These are phyloP conservation scores for Cheilosia soror DNA, from an alignment of 2,888 invertebrate genomes.

Conservation along the genomic window DNA sequence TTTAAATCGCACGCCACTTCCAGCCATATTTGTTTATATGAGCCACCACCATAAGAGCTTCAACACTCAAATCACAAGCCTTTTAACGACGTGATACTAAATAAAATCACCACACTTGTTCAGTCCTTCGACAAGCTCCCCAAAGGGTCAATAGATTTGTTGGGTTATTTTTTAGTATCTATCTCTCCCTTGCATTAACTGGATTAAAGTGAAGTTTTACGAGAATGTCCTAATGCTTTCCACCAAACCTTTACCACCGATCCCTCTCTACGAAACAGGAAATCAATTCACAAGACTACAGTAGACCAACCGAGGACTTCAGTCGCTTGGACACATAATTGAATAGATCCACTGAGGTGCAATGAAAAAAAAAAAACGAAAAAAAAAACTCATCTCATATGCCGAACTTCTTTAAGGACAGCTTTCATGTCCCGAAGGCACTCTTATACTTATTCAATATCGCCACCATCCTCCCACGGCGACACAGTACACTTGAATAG, in stretches of 20 bases:
- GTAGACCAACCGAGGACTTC: constrained; percentile 12
- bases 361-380: constrained; percentile 1
- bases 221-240: constrained; percentile 17
- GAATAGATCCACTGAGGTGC: constrained; percentile 8
- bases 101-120: constrained; percentile 54
- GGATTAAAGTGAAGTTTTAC: constrained; percentile 56
- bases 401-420: constrained; percentile 32
- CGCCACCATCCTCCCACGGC: background rate
- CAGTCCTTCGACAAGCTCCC: constrained; percentile 21
- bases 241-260: constrained; percentile 4
- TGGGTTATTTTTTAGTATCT: constrained; percentile 35
- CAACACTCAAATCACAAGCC: constrained; percentile 48
- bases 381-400: constrained; percentile 30
- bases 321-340: constrained; percentile 47
- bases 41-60: background rate
- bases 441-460: constrained; percentile 39
- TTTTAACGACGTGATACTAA: constrained; percentile 56
- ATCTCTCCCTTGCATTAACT: constrained; percentile 17
- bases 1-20: constrained; percentile 50
- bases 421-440: constrained; percentile 38
- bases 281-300: constrained; percentile 25
- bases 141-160: constrained; percentile 56
- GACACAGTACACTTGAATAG: background rate
- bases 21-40: constrained; percentile 36
- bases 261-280: constrained; percentile 29